Conservation (phyloP, 2,888 invertebrate species). For the Parascotia fuliginaria region DNA sequence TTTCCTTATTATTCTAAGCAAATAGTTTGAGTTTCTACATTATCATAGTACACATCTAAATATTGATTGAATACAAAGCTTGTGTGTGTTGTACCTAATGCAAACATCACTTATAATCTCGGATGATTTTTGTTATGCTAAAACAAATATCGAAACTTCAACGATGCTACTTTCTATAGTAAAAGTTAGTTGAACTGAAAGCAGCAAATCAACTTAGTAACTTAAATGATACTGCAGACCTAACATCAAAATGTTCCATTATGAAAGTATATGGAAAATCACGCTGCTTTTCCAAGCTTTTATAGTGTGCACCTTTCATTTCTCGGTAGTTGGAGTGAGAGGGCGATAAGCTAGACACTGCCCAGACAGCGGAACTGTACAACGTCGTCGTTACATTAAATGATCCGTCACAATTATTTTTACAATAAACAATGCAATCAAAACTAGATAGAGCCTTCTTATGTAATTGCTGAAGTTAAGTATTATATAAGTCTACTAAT, state of each 20-base stretch:
- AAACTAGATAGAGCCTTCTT: constrained; percentile 5
- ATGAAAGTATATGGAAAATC: constrained; percentile 23
- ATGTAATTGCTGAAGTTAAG: constrained; percentile 16
- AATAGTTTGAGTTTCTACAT: background rate
- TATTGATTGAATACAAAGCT: constrained; percentile 13
- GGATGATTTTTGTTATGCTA: constrained; percentile 25
- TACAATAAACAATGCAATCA: constrained; percentile 19
- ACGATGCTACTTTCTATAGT: constrained; percentile 29
- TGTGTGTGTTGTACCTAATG: constrained; percentile 6
- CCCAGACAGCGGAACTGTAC: constrained; percentile 47
- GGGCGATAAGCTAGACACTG: constrained; percentile 45
- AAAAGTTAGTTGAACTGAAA: constrained; percentile 35
- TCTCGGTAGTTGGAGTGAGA: constrained; percentile 37
- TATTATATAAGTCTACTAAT: background rate
- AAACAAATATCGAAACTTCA: constrained; percentile 27
- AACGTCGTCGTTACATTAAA: constrained; percentile 38
- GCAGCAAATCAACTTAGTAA: constrained; percentile 14
- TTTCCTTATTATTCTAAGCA: constrained; percentile 8
- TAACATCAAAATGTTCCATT: constrained; percentile 14
- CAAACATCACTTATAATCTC: constrained; percentile 17
- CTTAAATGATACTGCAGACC: constrained; percentile 7
- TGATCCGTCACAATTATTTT: constrained; percentile 35
- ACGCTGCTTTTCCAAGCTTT: constrained; percentile 25
- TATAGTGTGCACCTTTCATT: constrained; percentile 35
- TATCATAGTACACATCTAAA: background rate